Conservation (phyloP, 2,888 invertebrate species). For the Cheilosia soror region DNA sequence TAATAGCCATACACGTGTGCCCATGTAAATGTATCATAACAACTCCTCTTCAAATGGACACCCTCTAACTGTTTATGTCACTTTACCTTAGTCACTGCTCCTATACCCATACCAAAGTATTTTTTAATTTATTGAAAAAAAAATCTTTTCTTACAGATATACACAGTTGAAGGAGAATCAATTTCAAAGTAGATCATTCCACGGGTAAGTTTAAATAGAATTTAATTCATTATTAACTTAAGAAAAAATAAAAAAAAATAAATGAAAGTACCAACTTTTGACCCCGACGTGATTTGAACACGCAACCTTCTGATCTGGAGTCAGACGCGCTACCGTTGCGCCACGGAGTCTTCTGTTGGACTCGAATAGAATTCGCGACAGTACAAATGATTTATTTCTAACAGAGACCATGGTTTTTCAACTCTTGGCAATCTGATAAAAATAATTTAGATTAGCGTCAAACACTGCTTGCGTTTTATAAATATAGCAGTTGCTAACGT, state of each 20-base stretch:
- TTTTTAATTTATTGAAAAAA: background rate
- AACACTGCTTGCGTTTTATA: background rate
- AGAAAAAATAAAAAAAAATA: constrained; percentile 9
- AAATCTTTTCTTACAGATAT: constrained; percentile 15
- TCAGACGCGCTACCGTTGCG: constrained; percentile 80
- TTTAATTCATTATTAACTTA: background rate
- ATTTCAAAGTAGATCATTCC: constrained; percentile 21
- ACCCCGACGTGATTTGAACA: constrained; percentile 80
- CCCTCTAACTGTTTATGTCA: too few relatives aligned
- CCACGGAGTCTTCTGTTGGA: constrained; percentile 77
- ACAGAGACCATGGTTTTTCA: background rate
- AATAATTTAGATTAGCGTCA: constrained; percentile 6
- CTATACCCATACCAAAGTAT: background rate
- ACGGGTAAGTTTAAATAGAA: constrained; percentile 19
- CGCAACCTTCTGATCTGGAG: constrained; percentile 80
- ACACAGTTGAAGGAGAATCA: background rate
- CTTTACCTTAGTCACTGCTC: too few relatives aligned
- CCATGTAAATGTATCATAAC: too few relatives aligned
- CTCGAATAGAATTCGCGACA: background rate
- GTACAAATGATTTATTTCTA: background rate
- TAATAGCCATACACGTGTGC: too few relatives aligned
- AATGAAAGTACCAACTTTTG: constrained; percentile 39
- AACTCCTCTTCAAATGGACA: too few relatives aligned
- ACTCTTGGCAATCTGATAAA: background rate
- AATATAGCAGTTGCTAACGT: background rate